Evolutionary conservation across 2,888 invertebrate genomes (phyloP).

Genomic region (Deroplatys truncata): DNA sequence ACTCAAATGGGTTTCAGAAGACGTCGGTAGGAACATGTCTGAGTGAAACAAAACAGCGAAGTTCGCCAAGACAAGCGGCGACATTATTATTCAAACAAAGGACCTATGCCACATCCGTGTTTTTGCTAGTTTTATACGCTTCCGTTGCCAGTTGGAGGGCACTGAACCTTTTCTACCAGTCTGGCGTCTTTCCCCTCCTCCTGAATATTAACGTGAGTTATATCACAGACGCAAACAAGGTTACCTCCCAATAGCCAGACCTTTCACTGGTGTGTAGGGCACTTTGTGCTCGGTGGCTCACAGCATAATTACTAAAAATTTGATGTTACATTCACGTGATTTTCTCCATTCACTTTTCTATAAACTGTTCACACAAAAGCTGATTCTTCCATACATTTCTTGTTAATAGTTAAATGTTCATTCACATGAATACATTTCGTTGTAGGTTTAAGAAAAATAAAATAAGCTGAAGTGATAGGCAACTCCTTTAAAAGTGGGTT

Average conservation of each 20-base stretch:
- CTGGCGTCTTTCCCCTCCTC: not conserved
- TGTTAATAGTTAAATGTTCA: too few relatives aligned
- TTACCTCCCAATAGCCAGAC: not conserved
- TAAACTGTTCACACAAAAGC: too few relatives aligned
- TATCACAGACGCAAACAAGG: not conserved
- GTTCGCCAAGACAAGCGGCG: not conserved
- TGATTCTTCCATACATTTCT: too few relatives aligned
- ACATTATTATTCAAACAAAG: not conserved
- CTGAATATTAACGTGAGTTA: not conserved
- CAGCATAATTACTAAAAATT: too few relatives aligned
- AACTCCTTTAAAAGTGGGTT: too few relatives aligned
- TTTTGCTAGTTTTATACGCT: not conserved
- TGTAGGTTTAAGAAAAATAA: too few relatives aligned
- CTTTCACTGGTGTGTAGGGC: not conserved
- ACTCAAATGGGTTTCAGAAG: not conserved
- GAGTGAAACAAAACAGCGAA: not conserved
- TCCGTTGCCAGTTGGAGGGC: not conserved
- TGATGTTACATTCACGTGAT: too few relatives aligned
- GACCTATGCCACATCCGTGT: not conserved
- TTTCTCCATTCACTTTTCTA: too few relatives aligned
- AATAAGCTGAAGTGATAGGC: too few relatives aligned
- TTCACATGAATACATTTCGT: too few relatives aligned
- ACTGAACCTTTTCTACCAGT: not conserved
- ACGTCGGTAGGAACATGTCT: not conserved
- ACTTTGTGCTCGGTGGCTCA: too few relatives aligned